These are phyloP conservation scores for Stenodera caucasica DNA, from an alignment of 2,888 invertebrate species.

Conservation along the genomic window DNA sequence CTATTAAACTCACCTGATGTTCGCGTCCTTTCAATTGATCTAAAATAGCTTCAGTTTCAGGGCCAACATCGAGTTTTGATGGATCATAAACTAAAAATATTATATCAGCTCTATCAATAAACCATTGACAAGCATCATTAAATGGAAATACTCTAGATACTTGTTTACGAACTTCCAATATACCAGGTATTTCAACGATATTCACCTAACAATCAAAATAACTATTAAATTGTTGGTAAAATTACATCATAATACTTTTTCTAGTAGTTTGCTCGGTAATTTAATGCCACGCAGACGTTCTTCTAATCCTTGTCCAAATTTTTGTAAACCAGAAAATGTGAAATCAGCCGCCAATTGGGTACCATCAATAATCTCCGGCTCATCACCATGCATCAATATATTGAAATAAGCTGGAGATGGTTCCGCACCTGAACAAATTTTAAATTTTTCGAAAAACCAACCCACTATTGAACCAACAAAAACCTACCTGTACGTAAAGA, in stretches of 20 bases:
- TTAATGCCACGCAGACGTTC: conserved; percentile 82
- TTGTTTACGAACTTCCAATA: conserved; percentile 90
- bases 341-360: conserved; percentile 94
- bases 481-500: conserved; percentile 81
- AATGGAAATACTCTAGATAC: conserved; percentile 92
- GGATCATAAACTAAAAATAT: conserved; percentile 96
- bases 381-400: conserved; percentile 85
- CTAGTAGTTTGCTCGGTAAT: conserved; percentile 79
- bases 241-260: conserved; percentile 67
- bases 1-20: conserved; percentile 67
- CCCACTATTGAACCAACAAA: background rate
- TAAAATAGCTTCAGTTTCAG: conserved; percentile 91
- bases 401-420: conserved; percentile 93
- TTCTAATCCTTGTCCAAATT: conserved; percentile 91
- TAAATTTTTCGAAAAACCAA: conserved; percentile 12
- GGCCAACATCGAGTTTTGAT: conserved; percentile 91
- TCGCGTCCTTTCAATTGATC: conserved; percentile 94
- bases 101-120: conserved; percentile 93
- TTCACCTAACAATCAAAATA: conserved; percentile 68
- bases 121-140: conserved; percentile 97
- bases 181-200: conserved; percentile 95
- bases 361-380: conserved; percentile 84
- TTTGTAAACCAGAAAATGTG: conserved; percentile 91
- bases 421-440: conserved; percentile 73
- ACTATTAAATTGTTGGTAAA: conserved; percentile 9